phyloP scores from a whole-genome alignment of 2,113 vertebrate species.

The Leptodactylus fuscus region DNA sequence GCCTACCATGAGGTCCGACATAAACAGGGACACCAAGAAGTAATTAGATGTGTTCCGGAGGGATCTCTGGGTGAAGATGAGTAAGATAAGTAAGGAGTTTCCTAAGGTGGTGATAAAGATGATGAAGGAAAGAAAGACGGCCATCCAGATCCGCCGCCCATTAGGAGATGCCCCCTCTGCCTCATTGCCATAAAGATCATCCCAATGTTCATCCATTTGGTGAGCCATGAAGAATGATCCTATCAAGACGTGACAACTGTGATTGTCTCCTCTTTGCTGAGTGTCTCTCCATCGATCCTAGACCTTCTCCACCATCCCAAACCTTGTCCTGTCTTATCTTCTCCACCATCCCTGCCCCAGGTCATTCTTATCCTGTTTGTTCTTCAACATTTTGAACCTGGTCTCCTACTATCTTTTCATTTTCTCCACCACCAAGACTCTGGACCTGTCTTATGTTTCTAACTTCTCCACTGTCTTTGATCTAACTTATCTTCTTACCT shows the following conservation, averaged over 20 bases:
- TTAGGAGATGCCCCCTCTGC: slow-evolving; percentile 47
- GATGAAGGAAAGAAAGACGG: slow-evolving; percentile 85
- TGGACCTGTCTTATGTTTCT: background rate
- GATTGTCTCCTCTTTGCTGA: background rate
- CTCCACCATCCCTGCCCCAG: background rate
- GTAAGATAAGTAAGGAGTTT: slow-evolving; percentile 86
- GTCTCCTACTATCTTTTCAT: background rate
- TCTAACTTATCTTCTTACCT: background rate
- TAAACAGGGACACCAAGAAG: slow-evolving; percentile 95
- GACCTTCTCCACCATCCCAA: background rate
- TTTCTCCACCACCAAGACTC: background rate
- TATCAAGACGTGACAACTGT: slow-evolving; percentile 41
- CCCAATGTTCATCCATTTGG: slow-evolving; percentile 65
- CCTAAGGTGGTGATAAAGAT: slow-evolving; percentile 85
- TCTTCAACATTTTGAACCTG: background rate
- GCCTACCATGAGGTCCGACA: slow-evolving; percentile 96
- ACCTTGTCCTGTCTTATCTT: background rate
- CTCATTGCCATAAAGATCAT: slow-evolving; percentile 37
- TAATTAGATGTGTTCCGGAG: slow-evolving; percentile 95
- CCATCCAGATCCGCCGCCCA: slow-evolving; percentile 80
- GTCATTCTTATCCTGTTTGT: too few species aligned
- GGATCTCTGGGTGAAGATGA: slow-evolving; percentile 90
- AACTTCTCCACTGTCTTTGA: background rate
- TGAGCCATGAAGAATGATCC: background rate
- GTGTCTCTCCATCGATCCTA: background rate